Percentiles rank a stretch among this genome's conserved stretches.
These are phyloP conservation scores for Neotoxoptera formosana DNA, from an alignment of 1,140 invertebrate genomes.

Conservation along the genomic window DNA sequence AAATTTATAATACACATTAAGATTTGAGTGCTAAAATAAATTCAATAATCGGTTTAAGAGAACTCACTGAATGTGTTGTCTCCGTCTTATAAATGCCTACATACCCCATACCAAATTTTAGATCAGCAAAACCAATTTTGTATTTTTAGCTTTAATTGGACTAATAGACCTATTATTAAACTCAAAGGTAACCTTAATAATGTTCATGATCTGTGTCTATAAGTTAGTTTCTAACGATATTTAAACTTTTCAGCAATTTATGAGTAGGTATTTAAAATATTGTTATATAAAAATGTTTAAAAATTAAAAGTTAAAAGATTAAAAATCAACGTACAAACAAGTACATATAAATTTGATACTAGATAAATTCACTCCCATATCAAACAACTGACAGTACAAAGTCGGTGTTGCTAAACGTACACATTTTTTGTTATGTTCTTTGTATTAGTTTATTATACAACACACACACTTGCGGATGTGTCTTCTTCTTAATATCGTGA, in stretches of 20 bases:
- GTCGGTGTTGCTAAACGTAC: not conserved
- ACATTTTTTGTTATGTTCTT: not conserved
- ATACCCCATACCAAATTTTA: not conserved
- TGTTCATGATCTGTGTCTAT: not conserved
- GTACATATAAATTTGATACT: not conserved
- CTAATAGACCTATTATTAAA: not conserved
- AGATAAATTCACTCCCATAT: not conserved
- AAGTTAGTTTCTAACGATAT: not conserved
- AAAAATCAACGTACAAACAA: not conserved
- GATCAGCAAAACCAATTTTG: not conserved
- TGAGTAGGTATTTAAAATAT: not conserved
- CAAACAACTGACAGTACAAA: not conserved
- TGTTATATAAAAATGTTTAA: too few relatives aligned
- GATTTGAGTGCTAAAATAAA: not conserved
- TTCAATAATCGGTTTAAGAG: not conserved
- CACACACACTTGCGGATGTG: not conserved
- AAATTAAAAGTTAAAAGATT: too few relatives aligned
- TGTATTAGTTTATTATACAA: not conserved
- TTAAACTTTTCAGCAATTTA: not conserved
- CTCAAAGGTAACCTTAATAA: not conserved
- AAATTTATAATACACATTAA: not conserved
- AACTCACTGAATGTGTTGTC: not conserved
- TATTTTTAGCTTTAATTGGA: not conserved
- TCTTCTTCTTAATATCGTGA: not conserved
- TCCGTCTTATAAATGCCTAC: not conserved